A percentile compares a stretch with the other conserved stretches of the same genome.
Conservation (phyloP, 2,888 invertebrate genomes). For the Apocheima hispidaria region DNA sequence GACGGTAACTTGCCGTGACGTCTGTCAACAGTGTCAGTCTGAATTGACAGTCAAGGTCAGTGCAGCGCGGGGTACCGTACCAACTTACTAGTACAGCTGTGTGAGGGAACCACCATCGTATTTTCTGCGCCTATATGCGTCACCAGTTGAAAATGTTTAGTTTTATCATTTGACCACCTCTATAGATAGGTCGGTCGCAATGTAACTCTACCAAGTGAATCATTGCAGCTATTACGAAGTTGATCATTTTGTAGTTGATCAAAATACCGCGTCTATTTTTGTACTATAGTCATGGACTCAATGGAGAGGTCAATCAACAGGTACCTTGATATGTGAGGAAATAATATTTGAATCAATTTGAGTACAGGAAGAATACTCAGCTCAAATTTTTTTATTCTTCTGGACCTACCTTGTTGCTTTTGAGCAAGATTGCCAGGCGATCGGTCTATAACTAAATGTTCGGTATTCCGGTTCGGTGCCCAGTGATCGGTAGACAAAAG, state of each 20-base stretch:
- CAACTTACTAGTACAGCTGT: background rate
- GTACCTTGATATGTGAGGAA: too few species aligned
- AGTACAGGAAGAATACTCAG: too few species aligned
- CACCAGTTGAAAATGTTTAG: background rate
- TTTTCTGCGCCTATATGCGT: background rate
- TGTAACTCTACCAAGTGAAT: constrained; percentile 19
- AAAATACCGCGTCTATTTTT: constrained; percentile 17
- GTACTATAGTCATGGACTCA: background rate
- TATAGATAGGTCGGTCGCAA: background rate
- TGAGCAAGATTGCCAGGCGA: too few species aligned
- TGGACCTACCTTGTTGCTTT: too few species aligned
- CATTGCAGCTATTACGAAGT: constrained; percentile 18
- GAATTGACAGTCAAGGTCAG: constrained; percentile 25
- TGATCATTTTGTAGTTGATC: constrained; percentile 14
- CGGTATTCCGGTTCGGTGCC: too few species aligned
- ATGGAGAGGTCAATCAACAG: constrained; percentile 3
- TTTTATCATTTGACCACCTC: background rate
- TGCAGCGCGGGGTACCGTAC: constrained; percentile 4
- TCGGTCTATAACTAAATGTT: too few species aligned
- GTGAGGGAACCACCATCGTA: background rate
- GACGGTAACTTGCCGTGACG: constrained; percentile 2
- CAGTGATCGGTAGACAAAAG: too few species aligned
- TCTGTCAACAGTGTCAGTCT: constrained; percentile 5
- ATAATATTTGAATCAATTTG: too few species aligned
- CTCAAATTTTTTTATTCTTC: too few species aligned